A percentile compares a stretch with the other conserved stretches of the same genome.
Conservation (phyloP, 2,888 invertebrate species). For the Sesamia inferens region DNA sequence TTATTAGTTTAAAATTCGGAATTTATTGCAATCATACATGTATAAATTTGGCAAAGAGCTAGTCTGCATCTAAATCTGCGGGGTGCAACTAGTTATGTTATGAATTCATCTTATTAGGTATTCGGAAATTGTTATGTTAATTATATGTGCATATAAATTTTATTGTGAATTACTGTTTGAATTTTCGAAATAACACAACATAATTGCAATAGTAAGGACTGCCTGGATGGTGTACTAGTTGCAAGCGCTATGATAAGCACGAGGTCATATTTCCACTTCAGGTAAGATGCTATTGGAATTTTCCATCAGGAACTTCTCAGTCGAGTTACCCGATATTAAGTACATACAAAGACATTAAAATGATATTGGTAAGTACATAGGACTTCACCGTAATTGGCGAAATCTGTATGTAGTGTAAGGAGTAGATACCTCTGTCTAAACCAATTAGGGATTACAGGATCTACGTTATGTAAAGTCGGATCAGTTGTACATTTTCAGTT, state of each 20-base stretch:
- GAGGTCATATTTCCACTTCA: background rate
- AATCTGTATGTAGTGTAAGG: too few species aligned
- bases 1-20: background rate
- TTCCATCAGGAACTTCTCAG: background rate
- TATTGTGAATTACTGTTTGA: background rate
- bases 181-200: background rate
- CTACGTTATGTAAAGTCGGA: background rate
- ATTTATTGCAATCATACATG: conserved; percentile 1
- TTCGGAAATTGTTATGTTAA: background rate
- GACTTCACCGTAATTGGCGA: background rate
- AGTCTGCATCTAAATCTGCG: too few species aligned
- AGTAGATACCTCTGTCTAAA: background rate
- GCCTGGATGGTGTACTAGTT: background rate
- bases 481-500: too few species aligned
- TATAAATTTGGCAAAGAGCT: too few species aligned
- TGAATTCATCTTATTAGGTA: background rate
- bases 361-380: background rate
- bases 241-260: background rate
- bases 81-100: background rate
- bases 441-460: background rate
- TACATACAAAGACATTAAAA: too few species aligned
- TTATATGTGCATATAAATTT: background rate
- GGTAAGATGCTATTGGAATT: background rate
- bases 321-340: background rate
- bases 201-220: background rate